Percentiles rank a stretch among this genome's conserved stretches.
Conservation (phyloP, 2,797 vertebrate species). For the Lateolabrax maculatus region DNA sequence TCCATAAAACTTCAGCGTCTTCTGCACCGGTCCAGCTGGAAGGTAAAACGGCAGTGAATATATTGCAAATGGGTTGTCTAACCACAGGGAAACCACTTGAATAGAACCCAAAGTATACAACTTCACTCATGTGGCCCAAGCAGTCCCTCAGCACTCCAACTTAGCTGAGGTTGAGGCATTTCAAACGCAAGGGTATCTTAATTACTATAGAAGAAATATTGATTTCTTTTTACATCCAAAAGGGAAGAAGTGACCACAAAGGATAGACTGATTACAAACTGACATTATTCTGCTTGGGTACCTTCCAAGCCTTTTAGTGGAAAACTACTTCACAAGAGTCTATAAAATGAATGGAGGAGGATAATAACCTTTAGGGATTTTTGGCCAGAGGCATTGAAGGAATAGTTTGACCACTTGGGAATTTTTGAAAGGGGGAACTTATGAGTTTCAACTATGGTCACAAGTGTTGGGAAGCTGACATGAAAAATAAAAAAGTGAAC, state of each 20-base stretch:
- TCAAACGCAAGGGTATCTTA: constrained; percentile 14
- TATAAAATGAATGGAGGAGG: neutral
- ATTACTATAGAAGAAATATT: constrained; percentile 35
- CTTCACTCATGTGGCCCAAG: constrained; percentile 38
- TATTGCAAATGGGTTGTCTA: constrained; percentile 52
- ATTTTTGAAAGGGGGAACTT: too few species aligned
- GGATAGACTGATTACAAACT: constrained; percentile 31
- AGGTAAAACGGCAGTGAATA: constrained; percentile 39
- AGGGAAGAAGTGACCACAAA: constrained; percentile 19
- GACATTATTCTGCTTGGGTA: constrained; percentile 2
- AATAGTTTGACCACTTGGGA: neutral
- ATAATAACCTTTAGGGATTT: neutral
- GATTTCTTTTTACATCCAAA: constrained; percentile 42
- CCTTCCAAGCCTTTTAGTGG: constrained; percentile 2
- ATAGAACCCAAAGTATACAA: constrained; percentile 62
- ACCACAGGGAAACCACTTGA: constrained; percentile 63
- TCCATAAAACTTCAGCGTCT: constrained; percentile 28
- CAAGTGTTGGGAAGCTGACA: neutral
- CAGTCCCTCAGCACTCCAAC: neutral
- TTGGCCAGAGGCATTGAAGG: neutral
- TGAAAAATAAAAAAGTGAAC: too few species aligned
- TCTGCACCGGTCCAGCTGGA: constrained; percentile 51
- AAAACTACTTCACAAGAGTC: neutral
- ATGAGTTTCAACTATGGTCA: too few species aligned
- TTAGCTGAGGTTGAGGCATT: constrained; percentile 25